Base-by-base conservation (phyloP, 2,888 invertebrate genomes). In the Mimas tiliae region DNA sequence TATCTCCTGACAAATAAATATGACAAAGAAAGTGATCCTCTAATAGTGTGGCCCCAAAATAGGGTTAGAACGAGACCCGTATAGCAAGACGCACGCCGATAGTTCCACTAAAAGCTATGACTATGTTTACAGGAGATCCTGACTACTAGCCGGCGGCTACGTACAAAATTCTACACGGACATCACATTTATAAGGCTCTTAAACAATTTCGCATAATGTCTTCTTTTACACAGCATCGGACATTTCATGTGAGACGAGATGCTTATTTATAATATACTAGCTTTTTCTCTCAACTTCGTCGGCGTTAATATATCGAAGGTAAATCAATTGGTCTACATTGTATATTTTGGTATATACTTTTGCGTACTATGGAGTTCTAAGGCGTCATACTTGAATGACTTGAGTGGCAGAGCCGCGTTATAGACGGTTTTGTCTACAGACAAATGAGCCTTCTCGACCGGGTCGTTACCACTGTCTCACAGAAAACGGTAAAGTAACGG, bases 101-200 rank as follows among this genome's bases (percentile, higher is more conserved):
- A 74, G 79, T 75, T 74, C 71, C 69, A 81, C 86, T 84, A 85
- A 88, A 84, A 83, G 80, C 72, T 82, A n/a, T n/a, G 79, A 72
- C 78, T 77, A 75, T 88, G 86, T 88, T 89, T 89, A 87, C 87
- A 88, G 79, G 84, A 80, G 82, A 81, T 80, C 73, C 82, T 77
- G 77, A 80, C 83, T 82, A 84, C 84, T 83, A 77, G 83, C 87
- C 85, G 73, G 74, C 72, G 86, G 87, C 85, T 74, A 84, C 71
- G 77, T 74, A 78, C 83, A 80, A 82, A 84, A 85, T 83, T 75
- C 83, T 79, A 77, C 75, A 77, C 79, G 79, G 82, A 85, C 84
- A 86, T 86, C 86, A 84, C 84, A 83, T 84, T 83, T 80, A 82
- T 83, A 85, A 19, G 58, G 58, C 38, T 38, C 42, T 81, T 77